Conservation (phyloP, 2,888 invertebrate genomes). For the Onchidella celtica region DNA sequence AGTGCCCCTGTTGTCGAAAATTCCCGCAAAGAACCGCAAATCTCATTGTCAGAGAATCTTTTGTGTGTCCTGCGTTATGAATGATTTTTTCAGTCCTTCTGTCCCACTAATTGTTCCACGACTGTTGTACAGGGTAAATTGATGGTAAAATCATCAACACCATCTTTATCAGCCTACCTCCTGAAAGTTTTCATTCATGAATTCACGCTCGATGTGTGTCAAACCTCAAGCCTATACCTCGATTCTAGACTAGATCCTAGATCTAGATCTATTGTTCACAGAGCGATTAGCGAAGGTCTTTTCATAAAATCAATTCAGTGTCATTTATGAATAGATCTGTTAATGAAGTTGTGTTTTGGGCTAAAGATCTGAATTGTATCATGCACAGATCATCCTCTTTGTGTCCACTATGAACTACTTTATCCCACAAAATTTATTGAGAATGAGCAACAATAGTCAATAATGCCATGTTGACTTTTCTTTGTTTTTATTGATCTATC, state of each 20-base stretch:
- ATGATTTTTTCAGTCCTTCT: background rate
- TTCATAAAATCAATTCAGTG: too few relatives aligned
- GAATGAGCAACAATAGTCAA: too few relatives aligned
- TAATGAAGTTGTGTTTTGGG: background rate
- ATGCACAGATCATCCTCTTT: background rate
- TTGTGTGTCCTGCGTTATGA: background rate
- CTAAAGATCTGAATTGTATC: background rate
- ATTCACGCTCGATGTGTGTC: background rate
- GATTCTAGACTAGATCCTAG: too few relatives aligned
- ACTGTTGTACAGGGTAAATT: too few relatives aligned
- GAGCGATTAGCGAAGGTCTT: too few relatives aligned
- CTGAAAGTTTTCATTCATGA: slow-evolving; percentile 30
- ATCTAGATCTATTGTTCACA: too few relatives aligned
- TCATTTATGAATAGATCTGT: background rate
- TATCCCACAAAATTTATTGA: too few relatives aligned
- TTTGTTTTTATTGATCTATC: background rate
- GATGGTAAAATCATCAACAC: too few relatives aligned
- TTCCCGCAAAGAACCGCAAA: slow-evolving; percentile 24
- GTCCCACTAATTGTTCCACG: too few relatives aligned
- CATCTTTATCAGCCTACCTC: too few relatives aligned
- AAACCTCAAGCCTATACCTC: too few relatives aligned
- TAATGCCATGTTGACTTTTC: background rate
- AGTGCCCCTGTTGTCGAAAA: slow-evolving; percentile 28
- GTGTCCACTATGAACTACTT: too few relatives aligned
- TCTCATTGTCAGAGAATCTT: background rate